These are phyloP conservation scores for Conus canariensis DNA, from an alignment of 2,888 invertebrate species.

Conservation along the genomic window DNA sequence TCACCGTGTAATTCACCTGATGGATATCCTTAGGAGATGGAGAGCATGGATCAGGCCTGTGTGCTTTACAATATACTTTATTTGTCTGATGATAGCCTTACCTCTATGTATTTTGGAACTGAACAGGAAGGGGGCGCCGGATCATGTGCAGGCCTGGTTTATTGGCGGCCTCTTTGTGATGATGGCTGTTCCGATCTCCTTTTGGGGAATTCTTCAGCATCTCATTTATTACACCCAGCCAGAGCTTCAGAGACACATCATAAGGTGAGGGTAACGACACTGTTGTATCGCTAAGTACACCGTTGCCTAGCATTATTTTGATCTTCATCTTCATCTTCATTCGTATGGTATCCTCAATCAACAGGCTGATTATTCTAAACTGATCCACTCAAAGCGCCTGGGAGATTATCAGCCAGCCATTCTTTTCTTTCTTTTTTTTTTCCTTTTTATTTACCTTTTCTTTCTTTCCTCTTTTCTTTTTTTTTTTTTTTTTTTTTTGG, in stretches of 20 bases:
- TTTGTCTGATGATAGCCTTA: constrained; percentile 90
- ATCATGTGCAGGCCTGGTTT: constrained; percentile 88
- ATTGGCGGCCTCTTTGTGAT: constrained; percentile 95
- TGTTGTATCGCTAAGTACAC: not conserved
- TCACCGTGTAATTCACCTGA: constrained; percentile 41
- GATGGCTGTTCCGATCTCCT: constrained; percentile 92
- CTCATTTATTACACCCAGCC: constrained; percentile 95
- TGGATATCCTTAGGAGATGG: constrained; percentile 82
- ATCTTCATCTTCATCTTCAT: too few relatives aligned
- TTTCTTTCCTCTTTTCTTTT: too few relatives aligned
- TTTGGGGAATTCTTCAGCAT: constrained; percentile 97
- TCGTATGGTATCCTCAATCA: too few relatives aligned
- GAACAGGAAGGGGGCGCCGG: constrained; percentile 85
- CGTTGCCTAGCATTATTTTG: too few relatives aligned
- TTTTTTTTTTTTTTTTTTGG: too few relatives aligned
- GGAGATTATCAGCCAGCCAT: too few relatives aligned
- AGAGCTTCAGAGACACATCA: constrained; percentile 94
- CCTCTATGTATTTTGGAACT: constrained; percentile 91
- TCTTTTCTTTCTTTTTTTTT: too few relatives aligned
- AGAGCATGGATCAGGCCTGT: constrained; percentile 94
- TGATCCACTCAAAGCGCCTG: too few relatives aligned
- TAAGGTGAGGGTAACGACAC: constrained; percentile 83
- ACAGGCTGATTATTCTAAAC: too few relatives aligned
- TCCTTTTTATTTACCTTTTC: too few relatives aligned
- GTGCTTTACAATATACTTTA: constrained; percentile 88